phyloP scores from a whole-genome alignment of 2,888 invertebrate genomes.

The Holacanthella duospinosa region DNA sequence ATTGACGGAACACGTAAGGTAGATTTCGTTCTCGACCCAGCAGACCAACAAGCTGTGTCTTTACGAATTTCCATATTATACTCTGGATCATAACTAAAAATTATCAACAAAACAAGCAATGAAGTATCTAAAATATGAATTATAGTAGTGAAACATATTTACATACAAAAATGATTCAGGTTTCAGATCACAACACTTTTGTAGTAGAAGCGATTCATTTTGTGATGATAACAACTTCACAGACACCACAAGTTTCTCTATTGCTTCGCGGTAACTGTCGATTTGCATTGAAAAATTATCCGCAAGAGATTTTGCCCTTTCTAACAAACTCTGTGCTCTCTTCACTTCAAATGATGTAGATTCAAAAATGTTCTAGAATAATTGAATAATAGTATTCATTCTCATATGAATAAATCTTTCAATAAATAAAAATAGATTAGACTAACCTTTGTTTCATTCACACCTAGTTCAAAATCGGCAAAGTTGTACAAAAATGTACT shows the following conservation, averaged over 20 bases:
- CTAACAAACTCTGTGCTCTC: slow-evolving; percentile 11
- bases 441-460: slow-evolving; percentile 14
- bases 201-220: neutral
- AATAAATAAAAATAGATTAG: neutral
- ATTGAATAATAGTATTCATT: neutral
- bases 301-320: slow-evolving; percentile 14
- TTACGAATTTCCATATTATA: neutral
- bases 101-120: neutral
- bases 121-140: neutral
- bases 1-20: slow-evolving; percentile 14
- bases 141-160: neutral
- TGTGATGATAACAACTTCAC: slow-evolving; percentile 11
- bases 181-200: slow-evolving; percentile 18
- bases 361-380: slow-evolving; percentile 15
- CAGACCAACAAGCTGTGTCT: neutral
- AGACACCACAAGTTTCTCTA: slow-evolving; percentile 17
- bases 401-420: neutral
- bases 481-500: slow-evolving; percentile 13
- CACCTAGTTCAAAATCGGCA: slow-evolving; percentile 16
- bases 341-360: slow-evolving; percentile 13
- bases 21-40: slow-evolving; percentile 7
- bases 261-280: slow-evolving; percentile 17
- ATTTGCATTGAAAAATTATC: slow-evolving; percentile 15
- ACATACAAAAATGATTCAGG: slow-evolving; percentile 15
- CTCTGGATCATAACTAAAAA: neutral